Evolutionary conservation across 2,888 invertebrate species (phyloP).

Genomic region (Sinelater perroti): DNA sequence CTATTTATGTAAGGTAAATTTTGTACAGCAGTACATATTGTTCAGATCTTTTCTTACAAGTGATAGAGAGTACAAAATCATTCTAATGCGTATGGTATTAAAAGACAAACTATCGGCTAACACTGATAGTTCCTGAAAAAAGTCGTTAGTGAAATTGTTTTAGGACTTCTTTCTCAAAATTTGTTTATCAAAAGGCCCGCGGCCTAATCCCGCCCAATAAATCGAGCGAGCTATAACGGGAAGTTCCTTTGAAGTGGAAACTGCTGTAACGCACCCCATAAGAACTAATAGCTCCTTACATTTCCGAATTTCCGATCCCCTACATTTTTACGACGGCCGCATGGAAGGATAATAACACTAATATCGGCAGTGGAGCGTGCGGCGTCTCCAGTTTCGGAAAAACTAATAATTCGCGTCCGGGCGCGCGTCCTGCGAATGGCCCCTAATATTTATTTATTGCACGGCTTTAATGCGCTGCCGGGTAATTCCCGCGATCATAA

Average conservation of each 20-base stretch:
- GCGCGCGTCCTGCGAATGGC: conserved; percentile 24
- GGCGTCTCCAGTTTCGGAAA: conserved; percentile 32
- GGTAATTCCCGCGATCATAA: conserved; percentile 25
- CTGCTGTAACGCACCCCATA: conserved; percentile 34
- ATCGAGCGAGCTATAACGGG: conserved; percentile 26
- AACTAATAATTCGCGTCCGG: conserved; percentile 36
- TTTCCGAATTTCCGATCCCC: conserved; percentile 37
- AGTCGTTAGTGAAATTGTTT: too few relatives aligned
- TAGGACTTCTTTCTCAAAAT: too few relatives aligned
- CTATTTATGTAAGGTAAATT: too few relatives aligned
- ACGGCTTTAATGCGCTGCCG: conserved; percentile 25
- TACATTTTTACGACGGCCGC: conserved; percentile 35
- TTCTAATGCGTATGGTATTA: too few relatives aligned
- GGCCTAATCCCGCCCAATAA: too few relatives aligned
- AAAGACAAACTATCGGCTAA: too few relatives aligned
- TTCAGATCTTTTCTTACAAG: too few relatives aligned
- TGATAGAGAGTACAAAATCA: too few relatives aligned
- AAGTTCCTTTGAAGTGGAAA: conserved; percentile 32
- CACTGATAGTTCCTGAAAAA: too few relatives aligned
- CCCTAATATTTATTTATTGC: too few relatives aligned
- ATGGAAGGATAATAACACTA: conserved; percentile 40
- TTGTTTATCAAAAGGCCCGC: too few relatives aligned
- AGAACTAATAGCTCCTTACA: conserved; percentile 39
- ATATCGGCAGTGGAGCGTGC: conserved; percentile 35
- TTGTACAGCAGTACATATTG: too few relatives aligned